A percentile compares a stretch with the other conserved stretches of the same genome.
These are phyloP conservation scores for Operophtera brumata DNA, from an alignment of 2,888 invertebrate species.

Conservation along the genomic window DNA sequence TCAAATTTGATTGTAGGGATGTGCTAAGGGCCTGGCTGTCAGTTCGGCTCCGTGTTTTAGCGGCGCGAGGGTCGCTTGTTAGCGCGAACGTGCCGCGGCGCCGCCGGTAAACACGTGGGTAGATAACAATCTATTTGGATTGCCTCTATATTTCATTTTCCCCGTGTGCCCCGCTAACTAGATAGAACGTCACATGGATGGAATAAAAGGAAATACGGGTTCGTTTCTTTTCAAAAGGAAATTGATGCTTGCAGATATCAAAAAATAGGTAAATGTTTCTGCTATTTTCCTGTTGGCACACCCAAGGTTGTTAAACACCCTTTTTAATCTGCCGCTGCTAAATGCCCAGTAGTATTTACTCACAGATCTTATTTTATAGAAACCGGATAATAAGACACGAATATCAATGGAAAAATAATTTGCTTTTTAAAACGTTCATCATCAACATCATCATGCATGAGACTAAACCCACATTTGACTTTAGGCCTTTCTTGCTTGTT, in stretches of 20 bases:
- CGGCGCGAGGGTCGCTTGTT: constrained; percentile 68
- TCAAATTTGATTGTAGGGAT: constrained; percentile 52
- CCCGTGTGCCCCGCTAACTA: constrained; percentile 75
- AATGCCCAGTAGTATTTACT: neutral
- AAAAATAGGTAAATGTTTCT: constrained; percentile 26
- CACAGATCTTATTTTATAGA: too few species aligned
- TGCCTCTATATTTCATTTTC: constrained; percentile 82
- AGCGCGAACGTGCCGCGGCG: constrained; percentile 75
- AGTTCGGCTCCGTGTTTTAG: constrained; percentile 54
- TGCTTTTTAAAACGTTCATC: too few species aligned
- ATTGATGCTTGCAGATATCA: constrained; percentile 36
- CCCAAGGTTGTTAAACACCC: constrained; percentile 1
- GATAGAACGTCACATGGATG: constrained; percentile 63
- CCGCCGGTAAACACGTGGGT: constrained; percentile 78
- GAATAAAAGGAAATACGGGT: constrained; percentile 66
- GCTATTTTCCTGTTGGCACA: constrained; percentile 21
- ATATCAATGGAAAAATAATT: too few species aligned
- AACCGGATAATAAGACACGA: too few species aligned
- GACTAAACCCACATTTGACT: too few species aligned
- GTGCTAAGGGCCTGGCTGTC: constrained; percentile 60
- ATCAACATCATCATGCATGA: too few species aligned
- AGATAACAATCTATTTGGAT: constrained; percentile 81
- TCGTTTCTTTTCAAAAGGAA: constrained; percentile 55
- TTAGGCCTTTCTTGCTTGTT: too few species aligned
- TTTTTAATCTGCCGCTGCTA: neutral